Evolutionary conservation across 92 coral and sea anemone genomes (phyloP), one percentile per base, ranked within the genome.

Genomic region (Zoanthus solanderi): DNA sequence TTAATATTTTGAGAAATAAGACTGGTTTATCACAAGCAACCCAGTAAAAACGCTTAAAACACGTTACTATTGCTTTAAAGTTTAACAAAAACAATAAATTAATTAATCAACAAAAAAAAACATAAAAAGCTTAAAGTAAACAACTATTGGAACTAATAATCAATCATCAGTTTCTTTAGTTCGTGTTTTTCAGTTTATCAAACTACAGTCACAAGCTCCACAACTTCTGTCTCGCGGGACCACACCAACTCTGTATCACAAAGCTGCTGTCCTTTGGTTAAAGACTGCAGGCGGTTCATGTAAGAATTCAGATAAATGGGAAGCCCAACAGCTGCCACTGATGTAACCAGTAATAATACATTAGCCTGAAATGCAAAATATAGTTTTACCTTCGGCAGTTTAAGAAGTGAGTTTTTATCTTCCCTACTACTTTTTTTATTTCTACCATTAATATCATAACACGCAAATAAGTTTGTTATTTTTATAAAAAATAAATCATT

Each of bases 211-310:
- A 79, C 65, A 3, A 50, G 72, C 11, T 79, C 84, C 54, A 79
- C 11, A 31, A 60, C 9, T 42, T 79, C 84, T 34, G 13, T 37
- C 57, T 61, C 71, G 18, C 71, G 57, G 9, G 52, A 58, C 72
- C 65, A 79, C 52, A 79, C 84, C 52, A 60, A 42, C 72, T 79
- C 72, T 79, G 84, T 79, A 34, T 11, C 72, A 32, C 58, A 61
- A 61, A 31, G 72, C 84, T 32, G 72, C 84, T 79, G 85, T 6
- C 12, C 85, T 11, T 47, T 44, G 48, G 12, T 12, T 4, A 46
- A 29, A 42, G 84, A 65, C 61, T 67, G 75, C 18, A 65, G 61
- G 61, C 85, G 85, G 6, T 18, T 50, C 75, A 81, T 46, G 75
- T 81, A 81, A 68, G 57, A 81, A 12, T 46, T 67, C 6, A 81